Evolutionary conservation across 1,140 invertebrate genomes (phyloP), one percentile per base, ranked within the genome.

Genomic region (Magallana ariakensis): DNA sequence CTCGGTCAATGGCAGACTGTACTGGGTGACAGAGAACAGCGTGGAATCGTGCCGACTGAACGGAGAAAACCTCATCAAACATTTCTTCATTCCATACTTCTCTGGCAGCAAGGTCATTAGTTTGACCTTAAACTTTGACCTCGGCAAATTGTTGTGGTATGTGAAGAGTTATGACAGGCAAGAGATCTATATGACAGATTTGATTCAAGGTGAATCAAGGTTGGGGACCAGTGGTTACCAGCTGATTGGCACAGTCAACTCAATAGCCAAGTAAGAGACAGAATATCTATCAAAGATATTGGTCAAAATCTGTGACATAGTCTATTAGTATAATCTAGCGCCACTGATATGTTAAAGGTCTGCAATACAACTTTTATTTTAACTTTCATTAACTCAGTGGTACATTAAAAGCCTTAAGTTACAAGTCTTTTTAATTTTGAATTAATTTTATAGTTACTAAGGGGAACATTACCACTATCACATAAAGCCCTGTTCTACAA

Each of bases 1-100:
- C 93, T 96, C 97, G 0, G 89, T 97, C 5, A 96, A 96, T 89
- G 98, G 97, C 0, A 96, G 97, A 89, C 95, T 99, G 22, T 98
- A 98, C 92, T 99, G 98, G 97, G 97, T 97, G 10, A 98, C 98
- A 0, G 96, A 96, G 0, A 96, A 97, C 88, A 96, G 97, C 0
- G 96, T 99, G 0, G 97, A 97, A 94, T 96, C 97, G 57, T 96
- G 97, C 0, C 95, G 96, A 66, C 94, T 98, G 0, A 98, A 97
- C 94, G 98, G 97, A 0, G 96, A 96, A 89, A 96, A 97, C 85
- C 96, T 96, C 89, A 95, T 96, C 75, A 95, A 96, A 58, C 97
- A 97, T 92, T 97, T 97, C 93, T 85, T 87, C 96, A 96, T 80
- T 96, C 97, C 60, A 89, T 95, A 97, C 70, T 97, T 97, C 93